These are phyloP conservation scores for Centrocercus urophasianus DNA, from an alignment of 2,113 vertebrate genomes.

Conservation along the genomic window DNA sequence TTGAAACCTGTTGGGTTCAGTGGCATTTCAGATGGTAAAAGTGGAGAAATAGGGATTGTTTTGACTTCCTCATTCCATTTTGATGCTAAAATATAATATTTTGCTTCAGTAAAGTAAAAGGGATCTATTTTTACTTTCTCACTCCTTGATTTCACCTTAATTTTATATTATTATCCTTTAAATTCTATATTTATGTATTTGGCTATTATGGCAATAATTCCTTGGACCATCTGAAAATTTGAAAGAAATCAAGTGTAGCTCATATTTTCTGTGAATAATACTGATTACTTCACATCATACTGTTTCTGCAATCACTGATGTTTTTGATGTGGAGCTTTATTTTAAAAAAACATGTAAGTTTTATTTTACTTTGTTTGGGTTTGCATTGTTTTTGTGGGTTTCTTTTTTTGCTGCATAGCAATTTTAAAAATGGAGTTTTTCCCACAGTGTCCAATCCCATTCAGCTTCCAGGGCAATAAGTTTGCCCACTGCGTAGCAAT, in stretches of 20 bases:
- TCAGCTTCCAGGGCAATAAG: not conserved
- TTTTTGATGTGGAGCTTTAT: not conserved
- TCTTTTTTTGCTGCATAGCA: not conserved
- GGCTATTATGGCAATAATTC: not conserved
- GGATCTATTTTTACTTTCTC: constrained; percentile 18
- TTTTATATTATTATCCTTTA: not conserved
- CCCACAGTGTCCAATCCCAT: not conserved
- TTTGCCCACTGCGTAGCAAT: not conserved
- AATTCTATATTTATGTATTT: constrained; percentile 5
- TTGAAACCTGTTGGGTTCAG: not conserved
- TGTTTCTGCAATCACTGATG: not conserved
- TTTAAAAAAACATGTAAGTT: not conserved
- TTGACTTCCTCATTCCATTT: constrained; percentile 23
- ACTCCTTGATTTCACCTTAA: constrained; percentile 27
- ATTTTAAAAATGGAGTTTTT: constrained; percentile 47
- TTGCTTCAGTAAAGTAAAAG: not conserved
- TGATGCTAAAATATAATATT: not conserved
- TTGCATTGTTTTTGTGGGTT: not conserved
- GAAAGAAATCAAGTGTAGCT: constrained; percentile 46
- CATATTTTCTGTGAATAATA: constrained; percentile 29
- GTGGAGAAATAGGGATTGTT: not conserved
- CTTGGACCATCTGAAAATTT: constrained; percentile 26
- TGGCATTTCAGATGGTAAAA: not conserved
- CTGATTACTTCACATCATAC: constrained; percentile 46
- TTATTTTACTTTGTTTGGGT: not conserved